These are phyloP conservation scores for Melanargia galathea DNA, from an alignment of 2,888 invertebrate genomes.

Conservation along the genomic window DNA sequence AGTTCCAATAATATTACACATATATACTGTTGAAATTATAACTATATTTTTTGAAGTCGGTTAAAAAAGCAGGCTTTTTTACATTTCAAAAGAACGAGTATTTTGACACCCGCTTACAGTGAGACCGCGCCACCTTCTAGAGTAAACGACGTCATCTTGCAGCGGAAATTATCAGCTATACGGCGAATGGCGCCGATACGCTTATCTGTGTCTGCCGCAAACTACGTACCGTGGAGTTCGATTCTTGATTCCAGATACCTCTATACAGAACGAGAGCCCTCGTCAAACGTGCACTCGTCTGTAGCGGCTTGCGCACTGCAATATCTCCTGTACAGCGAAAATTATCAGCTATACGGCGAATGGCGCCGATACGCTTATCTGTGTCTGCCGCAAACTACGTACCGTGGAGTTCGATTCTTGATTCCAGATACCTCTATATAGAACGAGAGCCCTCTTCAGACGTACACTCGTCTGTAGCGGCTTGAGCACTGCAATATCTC, in stretches of 20 bases:
- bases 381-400: too few species aligned
- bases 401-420: too few species aligned
- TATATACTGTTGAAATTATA: too few species aligned
- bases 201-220: slow-evolving; percentile 42
- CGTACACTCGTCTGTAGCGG: too few species aligned
- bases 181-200: slow-evolving; percentile 43
- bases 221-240: slow-evolving; percentile 33
- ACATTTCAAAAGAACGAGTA: not conserved
- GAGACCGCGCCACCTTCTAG: slow-evolving; percentile 12
- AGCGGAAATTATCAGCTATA: slow-evolving; percentile 48
- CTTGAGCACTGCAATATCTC: too few species aligned
- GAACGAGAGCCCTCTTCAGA: too few species aligned
- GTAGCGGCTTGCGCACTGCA: not conserved
- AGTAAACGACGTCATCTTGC: slow-evolving; percentile 45
- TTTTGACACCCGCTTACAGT: slow-evolving; percentile 11
- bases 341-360: too few species aligned
- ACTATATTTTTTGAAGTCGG: too few species aligned
- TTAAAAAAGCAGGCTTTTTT: too few species aligned
- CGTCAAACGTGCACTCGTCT: not conserved
- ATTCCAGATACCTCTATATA: too few species aligned
- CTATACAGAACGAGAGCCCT: not conserved
- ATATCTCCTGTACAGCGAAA: not conserved
- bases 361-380: too few species aligned
- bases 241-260: slow-evolving; percentile 37
- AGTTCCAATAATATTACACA: too few species aligned